These are phyloP conservation scores for Ceyx margarethae DNA, from an alignment of 2,113 vertebrate species.

Conservation along the genomic window DNA sequence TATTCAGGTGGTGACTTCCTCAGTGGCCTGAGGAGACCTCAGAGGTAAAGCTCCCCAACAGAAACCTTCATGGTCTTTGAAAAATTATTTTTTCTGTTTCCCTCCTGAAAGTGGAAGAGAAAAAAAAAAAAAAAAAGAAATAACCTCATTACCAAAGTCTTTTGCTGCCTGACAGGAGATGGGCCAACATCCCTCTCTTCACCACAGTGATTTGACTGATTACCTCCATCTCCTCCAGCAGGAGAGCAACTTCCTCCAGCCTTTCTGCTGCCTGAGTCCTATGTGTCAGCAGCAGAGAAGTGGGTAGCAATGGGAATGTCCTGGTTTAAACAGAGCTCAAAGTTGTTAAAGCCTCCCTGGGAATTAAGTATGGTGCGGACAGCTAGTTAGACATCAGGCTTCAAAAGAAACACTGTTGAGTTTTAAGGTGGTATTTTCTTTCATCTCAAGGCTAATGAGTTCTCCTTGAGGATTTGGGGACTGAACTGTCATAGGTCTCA, in stretches of 20 bases:
- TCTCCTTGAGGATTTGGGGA: not conserved
- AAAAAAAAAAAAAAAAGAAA: not conserved
- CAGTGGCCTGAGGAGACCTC: not conserved
- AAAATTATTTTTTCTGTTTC: not conserved
- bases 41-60: not conserved
- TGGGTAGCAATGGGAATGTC: not conserved
- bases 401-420: not conserved
- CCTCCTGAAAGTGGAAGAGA: not conserved
- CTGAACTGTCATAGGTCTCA: fast-evolving
- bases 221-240: conserved; percentile 40
- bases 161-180: not conserved
- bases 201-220: conserved; percentile 37
- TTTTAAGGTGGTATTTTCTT: not conserved
- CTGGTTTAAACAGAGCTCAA: not conserved
- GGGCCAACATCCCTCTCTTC: not conserved
- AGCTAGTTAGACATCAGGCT: not conserved
- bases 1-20: not conserved
- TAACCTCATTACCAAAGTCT: not conserved
- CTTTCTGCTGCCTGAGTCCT: not conserved
- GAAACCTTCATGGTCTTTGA: not conserved
- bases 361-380: not conserved
- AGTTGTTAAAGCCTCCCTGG: fast-evolving
- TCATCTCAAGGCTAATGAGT: not conserved
- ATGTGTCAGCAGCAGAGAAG: not conserved
- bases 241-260: not conserved